Base-by-base conservation (phyloP, 2,113 vertebrate genomes). In the Puma concolor region DNA sequence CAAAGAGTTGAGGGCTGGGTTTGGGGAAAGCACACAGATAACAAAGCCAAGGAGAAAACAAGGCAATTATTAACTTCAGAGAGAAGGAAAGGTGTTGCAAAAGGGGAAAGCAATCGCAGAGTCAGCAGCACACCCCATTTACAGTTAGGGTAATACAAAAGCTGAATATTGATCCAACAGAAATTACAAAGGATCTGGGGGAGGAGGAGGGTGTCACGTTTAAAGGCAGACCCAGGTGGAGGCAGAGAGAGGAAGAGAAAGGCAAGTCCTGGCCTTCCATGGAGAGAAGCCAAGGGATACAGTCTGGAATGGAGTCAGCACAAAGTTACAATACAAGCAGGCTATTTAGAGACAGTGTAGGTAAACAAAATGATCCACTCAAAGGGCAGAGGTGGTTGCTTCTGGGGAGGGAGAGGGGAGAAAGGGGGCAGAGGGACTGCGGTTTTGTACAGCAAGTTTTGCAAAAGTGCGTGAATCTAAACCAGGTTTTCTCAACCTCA, bases 201-300 rank as follows among this genome's bases (percentile, higher is more conserved):
- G 6, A 1, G 38, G 15, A 44, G 15, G 38, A 41, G 9, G 12
- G 29, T 12, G 19, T 36, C 60, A 0, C 0, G 2, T 0, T 48
- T 21, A 7, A 57, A 31, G 54, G 64, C 50, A 3, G 48, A 48
- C 13, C 1, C 60, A 21, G 50, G 31, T 19, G 1, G n/a, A 50
- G 57, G 36, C 4, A 0, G 12, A 63, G 71, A 1, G 54, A n/a
- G 31, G 64, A 63, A 21, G 44, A 4, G 41, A 38, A 16, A 44
- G 31, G 10, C 33, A 52, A 4, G 5, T 36, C 23, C 2, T n/a
- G 33, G 6, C 33, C 63, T 50, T 76, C 60, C n/a, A 2, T 13
- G 9, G 80, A 7, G 23, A 94, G 92, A 66, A 93, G 71, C 57
- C 83, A 85, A 83, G 41, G 72, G 74, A 12, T 3, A 27, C 36